These are phyloP conservation scores for Temnothorax curvispinosus DNA, from an alignment of 1,140 invertebrate species.

Conservation along the genomic window DNA sequence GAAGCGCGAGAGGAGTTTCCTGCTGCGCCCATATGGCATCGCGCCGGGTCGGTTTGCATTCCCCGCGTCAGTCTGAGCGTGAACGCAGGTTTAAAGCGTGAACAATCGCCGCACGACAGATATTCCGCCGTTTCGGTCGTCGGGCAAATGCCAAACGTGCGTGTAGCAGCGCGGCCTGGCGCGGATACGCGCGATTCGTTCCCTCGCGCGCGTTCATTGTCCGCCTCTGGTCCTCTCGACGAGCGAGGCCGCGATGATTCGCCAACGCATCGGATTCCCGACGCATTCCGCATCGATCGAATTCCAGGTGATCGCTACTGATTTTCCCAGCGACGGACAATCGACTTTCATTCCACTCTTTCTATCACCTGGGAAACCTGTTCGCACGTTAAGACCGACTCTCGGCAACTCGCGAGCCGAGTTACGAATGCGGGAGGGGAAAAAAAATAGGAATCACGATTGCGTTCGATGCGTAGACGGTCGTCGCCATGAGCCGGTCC, in stretches of 20 bases:
- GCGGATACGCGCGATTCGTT: constrained; percentile 4
- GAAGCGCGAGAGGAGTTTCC: constrained; percentile 42
- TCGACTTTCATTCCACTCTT: not conserved
- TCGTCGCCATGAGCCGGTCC: not conserved
- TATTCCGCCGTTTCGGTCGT: constrained; percentile 37
- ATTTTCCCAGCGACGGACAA: not conserved
- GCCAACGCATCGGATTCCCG: not conserved
- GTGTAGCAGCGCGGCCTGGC: not conserved
- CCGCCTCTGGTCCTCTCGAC: not conserved
- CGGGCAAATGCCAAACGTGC: not conserved
- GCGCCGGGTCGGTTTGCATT: constrained; percentile 43
- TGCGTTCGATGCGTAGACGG: not conserved
- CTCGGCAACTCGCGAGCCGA: not conserved
- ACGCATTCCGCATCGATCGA: constrained; percentile 33
- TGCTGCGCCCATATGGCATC: constrained; percentile 60
- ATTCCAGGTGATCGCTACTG: constrained; percentile 8
- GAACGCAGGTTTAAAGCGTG: constrained; percentile 36
- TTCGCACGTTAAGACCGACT: not conserved
- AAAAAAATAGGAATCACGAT: not conserved
- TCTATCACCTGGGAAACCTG: not conserved
- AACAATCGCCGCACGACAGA: constrained; percentile 42
- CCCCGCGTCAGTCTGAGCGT: constrained; percentile 34
- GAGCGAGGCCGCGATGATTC: constrained; percentile 1
- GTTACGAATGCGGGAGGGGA: not conserved
- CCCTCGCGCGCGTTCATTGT: constrained; percentile 5